Evolutionary conservation across 2,113 vertebrate species (phyloP).

Genomic region (Psephotus haematonotus): DNA sequence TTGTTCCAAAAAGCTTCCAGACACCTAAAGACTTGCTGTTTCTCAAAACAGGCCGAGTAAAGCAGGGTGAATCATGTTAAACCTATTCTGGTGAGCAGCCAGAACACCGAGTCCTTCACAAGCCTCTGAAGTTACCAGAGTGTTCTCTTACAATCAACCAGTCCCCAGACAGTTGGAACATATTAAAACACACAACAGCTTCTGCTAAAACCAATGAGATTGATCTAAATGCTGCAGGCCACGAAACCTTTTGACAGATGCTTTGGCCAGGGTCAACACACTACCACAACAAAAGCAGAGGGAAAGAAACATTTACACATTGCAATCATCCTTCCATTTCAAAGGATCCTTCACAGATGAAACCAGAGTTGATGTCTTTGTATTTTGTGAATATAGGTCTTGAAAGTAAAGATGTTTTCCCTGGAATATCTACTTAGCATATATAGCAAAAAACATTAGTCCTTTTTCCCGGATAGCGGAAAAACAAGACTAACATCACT

Average conservation of each 20-base stretch:
- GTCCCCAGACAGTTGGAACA: background rate
- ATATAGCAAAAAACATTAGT: background rate
- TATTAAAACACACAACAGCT: background rate
- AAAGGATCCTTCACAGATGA: background rate
- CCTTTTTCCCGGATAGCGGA: background rate
- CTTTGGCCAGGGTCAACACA: background rate
- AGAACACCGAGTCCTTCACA: background rate
- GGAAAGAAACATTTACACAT: accelerated
- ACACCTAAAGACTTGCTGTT: slow-evolving; percentile 38
- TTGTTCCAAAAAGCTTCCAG: slow-evolving; percentile 21
- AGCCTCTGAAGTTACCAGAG: slow-evolving; percentile 44
- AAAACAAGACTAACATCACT: background rate
- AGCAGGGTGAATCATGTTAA: slow-evolving; percentile 40
- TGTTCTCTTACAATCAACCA: background rate
- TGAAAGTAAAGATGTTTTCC: background rate
- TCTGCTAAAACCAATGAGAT: background rate
- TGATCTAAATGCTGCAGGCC: background rate
- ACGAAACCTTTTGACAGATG: background rate
- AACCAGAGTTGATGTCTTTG: background rate
- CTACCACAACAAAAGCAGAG: background rate
- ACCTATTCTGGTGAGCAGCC: background rate
- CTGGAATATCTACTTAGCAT: background rate
- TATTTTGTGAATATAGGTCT: background rate
- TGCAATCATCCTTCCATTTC: background rate
- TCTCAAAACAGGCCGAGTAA: slow-evolving; percentile 10